Evolutionary conservation across 2,113 vertebrate genomes (phyloP), one percentile per base, ranked within the genome.

Genomic region (Hemibagrus wyckioides): DNA sequence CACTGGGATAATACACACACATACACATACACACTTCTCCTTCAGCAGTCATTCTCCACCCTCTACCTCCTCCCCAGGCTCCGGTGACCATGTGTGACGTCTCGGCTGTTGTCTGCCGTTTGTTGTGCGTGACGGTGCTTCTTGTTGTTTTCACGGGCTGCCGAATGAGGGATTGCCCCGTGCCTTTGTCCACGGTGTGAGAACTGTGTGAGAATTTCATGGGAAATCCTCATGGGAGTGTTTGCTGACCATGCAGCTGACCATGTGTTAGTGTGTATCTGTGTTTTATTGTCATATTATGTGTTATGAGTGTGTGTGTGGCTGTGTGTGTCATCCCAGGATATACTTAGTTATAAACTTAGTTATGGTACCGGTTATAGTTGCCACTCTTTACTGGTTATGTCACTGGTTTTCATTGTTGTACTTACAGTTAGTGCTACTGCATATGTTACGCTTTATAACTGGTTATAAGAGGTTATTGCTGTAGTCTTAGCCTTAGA

Each of bases 1-100:
- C 44, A 79, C 87, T 75, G 75, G 85, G 65, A 88, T 91, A 86
- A 89, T 88, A 82, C 56, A 84, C 86, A 71, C 57, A 76, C 48
- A 56, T 23, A 54, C 48, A 80, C 6, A 56, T n/a, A 80, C 10
- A 56, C 50, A 9, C 41, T 59, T 50, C 84, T 13, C n/a, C 75
- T 77, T 50, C 57, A 48, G 56, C 56, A 33, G 59, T 57, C 65
- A 33, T 28, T 67, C 77, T 71, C 84, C 76, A 69, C 84, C 89
- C 65, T 69, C n/a, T 71, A n/a, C 82, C 82, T 85, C 85, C 85
- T 52, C 90, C 69, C 30, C 61, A 69, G 80, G 79, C 82, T 73
- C 77, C 19, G 65, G 82, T 71, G 79, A 79, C 85, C 88, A 88
- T 82, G 88, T 85, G 81, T 84, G 86, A 89, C 85, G 86, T 82